Evolutionary conservation across 2,888 invertebrate species (phyloP).

Genomic region (Metopia argyrocephala): DNA sequence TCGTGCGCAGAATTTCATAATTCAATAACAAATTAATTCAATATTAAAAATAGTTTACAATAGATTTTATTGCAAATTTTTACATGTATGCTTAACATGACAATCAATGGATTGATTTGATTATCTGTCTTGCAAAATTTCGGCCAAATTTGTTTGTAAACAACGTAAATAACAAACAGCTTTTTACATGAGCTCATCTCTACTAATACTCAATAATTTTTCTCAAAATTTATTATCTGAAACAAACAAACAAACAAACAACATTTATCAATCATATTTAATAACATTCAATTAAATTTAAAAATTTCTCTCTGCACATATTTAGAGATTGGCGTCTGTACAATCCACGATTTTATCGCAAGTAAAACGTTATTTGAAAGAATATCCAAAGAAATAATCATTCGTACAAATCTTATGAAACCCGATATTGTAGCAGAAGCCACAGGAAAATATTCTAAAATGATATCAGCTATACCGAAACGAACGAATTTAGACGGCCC

Average conservation of each 20-base stretch:
- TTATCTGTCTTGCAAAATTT: neutral
- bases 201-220: conserved; percentile 33
- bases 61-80: too few species aligned
- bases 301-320: conserved; percentile 65
- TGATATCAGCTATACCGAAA: neutral
- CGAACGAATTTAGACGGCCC: neutral
- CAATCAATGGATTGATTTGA: too few species aligned
- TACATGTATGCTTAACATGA: too few species aligned
- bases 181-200: conserved; percentile 20
- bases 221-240: neutral
- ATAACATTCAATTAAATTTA: conserved; percentile 33
- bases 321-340: conserved; percentile 77
- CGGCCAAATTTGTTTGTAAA: neutral
- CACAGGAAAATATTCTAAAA: conserved; percentile 12
- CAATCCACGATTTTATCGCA: conserved; percentile 76
- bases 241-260: neutral
- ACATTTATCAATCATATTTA: conserved; percentile 18
- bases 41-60: too few species aligned
- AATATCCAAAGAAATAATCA: conserved; percentile 19
- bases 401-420: conserved; percentile 19
- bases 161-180: conserved; percentile 8
- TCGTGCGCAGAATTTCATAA: neutral
- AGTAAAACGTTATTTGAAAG: conserved; percentile 65
- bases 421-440: conserved; percentile 16
- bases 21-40: too few species aligned